Conservation (phyloP, 1,140 invertebrate genomes). For the Eciton burchellii region DNA sequence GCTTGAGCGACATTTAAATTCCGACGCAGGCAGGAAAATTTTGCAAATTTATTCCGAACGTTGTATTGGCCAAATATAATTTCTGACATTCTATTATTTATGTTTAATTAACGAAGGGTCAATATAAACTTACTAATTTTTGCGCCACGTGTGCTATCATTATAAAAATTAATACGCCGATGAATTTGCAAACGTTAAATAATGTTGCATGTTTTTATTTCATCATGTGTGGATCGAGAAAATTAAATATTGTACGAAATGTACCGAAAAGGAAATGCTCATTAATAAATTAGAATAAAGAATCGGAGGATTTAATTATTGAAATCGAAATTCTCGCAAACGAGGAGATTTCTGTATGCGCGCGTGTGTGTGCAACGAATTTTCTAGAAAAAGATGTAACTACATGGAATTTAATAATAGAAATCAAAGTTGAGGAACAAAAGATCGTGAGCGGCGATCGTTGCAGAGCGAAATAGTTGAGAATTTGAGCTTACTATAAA, state of each 20-base stretch:
- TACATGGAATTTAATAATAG: slow-evolving; percentile 50
- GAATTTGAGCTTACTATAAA: slow-evolving; percentile 33
- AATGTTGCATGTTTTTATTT: slow-evolving; percentile 11
- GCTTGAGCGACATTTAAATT: slow-evolving; percentile 3
- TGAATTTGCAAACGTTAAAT: slow-evolving; percentile 26
- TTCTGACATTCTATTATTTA: neutral
- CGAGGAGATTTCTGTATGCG: neutral
- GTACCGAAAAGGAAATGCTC: neutral
- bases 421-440: slow-evolving; percentile 20
- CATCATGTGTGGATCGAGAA: neutral
- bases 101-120: slow-evolving; percentile 23
- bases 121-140: slow-evolving; percentile 5
- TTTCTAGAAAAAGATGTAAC: neutral
- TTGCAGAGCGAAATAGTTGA: slow-evolving; percentile 18
- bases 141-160: neutral
- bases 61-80: neutral
- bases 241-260: slow-evolving; percentile 36
- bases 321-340: no score
- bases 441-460: slow-evolving; percentile 2
- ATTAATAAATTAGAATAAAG: no score
- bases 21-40: neutral
- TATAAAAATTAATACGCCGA: neutral
- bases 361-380: no score
- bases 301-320: slow-evolving; percentile 22
- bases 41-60: slow-evolving; percentile 19